Percentiles rank a stretch among this genome's conserved stretches.
These are phyloP conservation scores for Ramazzottius varieornatus DNA, from an alignment of 2,888 invertebrate genomes.

Conservation along the genomic window DNA sequence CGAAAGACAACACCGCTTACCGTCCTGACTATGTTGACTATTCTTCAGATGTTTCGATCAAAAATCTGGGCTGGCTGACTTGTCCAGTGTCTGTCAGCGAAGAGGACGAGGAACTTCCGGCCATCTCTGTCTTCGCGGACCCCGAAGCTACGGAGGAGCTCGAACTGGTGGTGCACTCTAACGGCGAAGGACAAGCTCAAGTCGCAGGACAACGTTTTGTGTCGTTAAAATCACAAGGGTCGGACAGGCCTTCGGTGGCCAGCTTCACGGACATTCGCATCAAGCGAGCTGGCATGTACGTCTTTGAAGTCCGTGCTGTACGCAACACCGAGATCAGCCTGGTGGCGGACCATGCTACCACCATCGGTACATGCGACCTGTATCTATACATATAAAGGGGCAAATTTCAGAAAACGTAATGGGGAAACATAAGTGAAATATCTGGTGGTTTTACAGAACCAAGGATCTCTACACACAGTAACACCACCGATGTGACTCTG, in stretches of 20 bases:
- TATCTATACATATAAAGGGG: too few relatives aligned
- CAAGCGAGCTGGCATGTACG: not conserved
- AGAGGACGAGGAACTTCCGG: not conserved
- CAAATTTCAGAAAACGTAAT: too few relatives aligned
- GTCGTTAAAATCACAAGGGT: not conserved
- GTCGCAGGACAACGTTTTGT: not conserved
- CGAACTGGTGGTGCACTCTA: not conserved
- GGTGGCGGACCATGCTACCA: not conserved
- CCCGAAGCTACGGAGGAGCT: not conserved
- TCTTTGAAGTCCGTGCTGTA: not conserved
- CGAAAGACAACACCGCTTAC: not conserved
- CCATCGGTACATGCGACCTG: not conserved
- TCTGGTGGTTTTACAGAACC: not conserved
- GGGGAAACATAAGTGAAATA: too few relatives aligned
- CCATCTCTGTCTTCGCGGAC: not conserved
- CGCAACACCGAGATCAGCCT: not conserved
- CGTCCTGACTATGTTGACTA: not conserved
- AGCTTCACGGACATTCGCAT: not conserved
- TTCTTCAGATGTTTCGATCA: not conserved
- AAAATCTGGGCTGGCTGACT: constrained; percentile 8
- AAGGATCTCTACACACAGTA: not conserved
- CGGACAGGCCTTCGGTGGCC: not conserved
- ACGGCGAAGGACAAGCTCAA: not conserved
- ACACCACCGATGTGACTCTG: not conserved
- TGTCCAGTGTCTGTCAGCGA: constrained; percentile 7